These are phyloP conservation scores for Idaea aversata DNA, from an alignment of 2,888 invertebrate species.

Conservation along the genomic window DNA sequence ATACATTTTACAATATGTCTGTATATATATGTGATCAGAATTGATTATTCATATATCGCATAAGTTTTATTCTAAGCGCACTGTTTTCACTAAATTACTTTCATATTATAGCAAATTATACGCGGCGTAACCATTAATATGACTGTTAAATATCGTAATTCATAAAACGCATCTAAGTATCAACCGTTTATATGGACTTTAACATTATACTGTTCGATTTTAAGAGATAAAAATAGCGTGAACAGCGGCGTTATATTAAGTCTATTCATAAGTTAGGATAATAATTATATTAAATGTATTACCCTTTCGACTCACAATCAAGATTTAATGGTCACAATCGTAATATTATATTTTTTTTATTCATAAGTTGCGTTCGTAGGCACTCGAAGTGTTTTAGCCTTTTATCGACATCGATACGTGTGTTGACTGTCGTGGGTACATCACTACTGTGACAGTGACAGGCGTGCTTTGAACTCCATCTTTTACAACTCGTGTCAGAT, in stretches of 20 bases:
- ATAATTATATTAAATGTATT: slow-evolving; percentile 58
- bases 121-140: slow-evolving; percentile 46
- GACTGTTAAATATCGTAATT: slow-evolving; percentile 51
- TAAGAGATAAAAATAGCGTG: slow-evolving; percentile 66
- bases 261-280: slow-evolving; percentile 55
- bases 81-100: slow-evolving; percentile 58
- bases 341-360: slow-evolving; percentile 48
- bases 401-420: slow-evolving; percentile 45
- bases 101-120: slow-evolving; percentile 60
- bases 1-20: slow-evolving; percentile 76
- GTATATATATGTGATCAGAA: slow-evolving; percentile 61
- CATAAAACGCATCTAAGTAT: slow-evolving; percentile 61
- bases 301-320: slow-evolving; percentile 77
- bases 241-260: slow-evolving; percentile 52
- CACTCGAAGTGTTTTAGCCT: slow-evolving; percentile 72
- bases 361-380: slow-evolving; percentile 78
- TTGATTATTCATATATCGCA: slow-evolving; percentile 55
- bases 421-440: slow-evolving; percentile 54
- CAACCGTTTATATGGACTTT: slow-evolving; percentile 61
- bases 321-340: slow-evolving; percentile 70
- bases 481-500: slow-evolving; percentile 2
- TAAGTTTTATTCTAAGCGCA: slow-evolving; percentile 71
- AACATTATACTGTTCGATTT: slow-evolving; percentile 60
- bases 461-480: slow-evolving; percentile 16
- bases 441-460: slow-evolving; percentile 38